Evolutionary conservation across 2,888 invertebrate species (phyloP).

Genomic region (Hoplodrina ambigua): DNA sequence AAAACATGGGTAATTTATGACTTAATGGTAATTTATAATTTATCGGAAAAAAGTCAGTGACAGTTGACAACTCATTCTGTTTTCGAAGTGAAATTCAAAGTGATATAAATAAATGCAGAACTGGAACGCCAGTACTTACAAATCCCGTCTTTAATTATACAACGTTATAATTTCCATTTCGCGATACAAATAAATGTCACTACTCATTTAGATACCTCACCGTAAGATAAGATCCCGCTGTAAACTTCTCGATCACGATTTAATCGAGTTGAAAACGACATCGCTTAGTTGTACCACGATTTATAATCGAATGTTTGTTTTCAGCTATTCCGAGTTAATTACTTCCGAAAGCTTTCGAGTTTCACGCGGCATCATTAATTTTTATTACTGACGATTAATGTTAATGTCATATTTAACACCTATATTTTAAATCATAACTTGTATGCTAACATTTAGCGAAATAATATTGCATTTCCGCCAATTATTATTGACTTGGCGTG

Average conservation of each 20-base stretch:
- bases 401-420: constrained; percentile 49
- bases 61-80: constrained; percentile 6
- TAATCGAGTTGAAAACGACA: constrained; percentile 60
- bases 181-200: constrained; percentile 53
- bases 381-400: constrained; percentile 44
- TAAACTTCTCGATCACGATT: constrained; percentile 54
- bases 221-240: constrained; percentile 58
- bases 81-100: constrained; percentile 45
- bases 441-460: constrained; percentile 38
- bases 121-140: constrained; percentile 26
- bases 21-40: constrained; percentile 51
- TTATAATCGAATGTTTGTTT: constrained; percentile 62
- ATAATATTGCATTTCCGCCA: constrained; percentile 50
- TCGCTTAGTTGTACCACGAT: constrained; percentile 52
- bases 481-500: constrained; percentile 19
- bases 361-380: constrained; percentile 36
- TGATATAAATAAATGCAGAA: constrained; percentile 29
- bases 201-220: constrained; percentile 52
- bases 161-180: constrained; percentile 41
- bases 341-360: constrained; percentile 51
- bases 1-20: constrained; percentile 38
- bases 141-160: constrained; percentile 28
- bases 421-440: constrained; percentile 47
- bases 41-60: constrained; percentile 13
- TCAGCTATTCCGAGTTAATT: constrained; percentile 47